Conservation (phyloP, 1,140 invertebrate species). For the Zelostemma sp. region DNA sequence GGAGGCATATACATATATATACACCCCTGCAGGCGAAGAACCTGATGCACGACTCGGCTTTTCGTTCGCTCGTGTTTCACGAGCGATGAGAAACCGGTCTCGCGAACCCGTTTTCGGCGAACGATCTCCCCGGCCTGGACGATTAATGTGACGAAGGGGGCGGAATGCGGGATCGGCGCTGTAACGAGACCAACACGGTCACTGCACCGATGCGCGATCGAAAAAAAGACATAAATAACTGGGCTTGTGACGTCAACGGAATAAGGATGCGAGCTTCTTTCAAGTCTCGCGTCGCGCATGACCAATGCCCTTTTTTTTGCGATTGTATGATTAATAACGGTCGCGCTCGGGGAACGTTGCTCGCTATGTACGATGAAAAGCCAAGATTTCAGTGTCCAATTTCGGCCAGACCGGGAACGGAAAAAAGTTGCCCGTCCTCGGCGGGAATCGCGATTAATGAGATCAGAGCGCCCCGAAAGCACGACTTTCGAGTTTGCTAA, state of each 20-base stretch:
- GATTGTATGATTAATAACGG: too few species aligned
- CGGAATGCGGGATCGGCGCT: conserved; percentile 40
- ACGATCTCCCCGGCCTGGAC: conserved; percentile 41
- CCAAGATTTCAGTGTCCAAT: too few species aligned
- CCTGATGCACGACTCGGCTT: conserved; percentile 37
- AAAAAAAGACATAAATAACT: conserved; percentile 25
- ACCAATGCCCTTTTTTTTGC: neutral
- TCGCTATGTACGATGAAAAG: neutral
- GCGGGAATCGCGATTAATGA: too few species aligned
- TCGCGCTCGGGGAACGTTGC: neutral
- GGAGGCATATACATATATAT: neutral
- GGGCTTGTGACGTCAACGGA: conserved; percentile 20
- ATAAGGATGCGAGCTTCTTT: too few species aligned
- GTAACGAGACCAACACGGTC: conserved; percentile 46
- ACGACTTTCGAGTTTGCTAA: too few species aligned
- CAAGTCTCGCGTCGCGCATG: neutral
- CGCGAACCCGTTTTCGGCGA: conserved; percentile 55
- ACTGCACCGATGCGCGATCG: conserved; percentile 21
- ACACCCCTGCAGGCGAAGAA: conserved; percentile 31
- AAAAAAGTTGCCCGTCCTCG: neutral
- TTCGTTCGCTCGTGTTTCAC: conserved; percentile 53
- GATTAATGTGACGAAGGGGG: conserved; percentile 42
- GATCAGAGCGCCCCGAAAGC: too few species aligned
- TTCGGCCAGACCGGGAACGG: too few species aligned
- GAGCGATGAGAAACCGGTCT: conserved; percentile 53